phyloP scores from a whole-genome alignment of 2,888 invertebrate genomes.

The Gibbula magus region DNA sequence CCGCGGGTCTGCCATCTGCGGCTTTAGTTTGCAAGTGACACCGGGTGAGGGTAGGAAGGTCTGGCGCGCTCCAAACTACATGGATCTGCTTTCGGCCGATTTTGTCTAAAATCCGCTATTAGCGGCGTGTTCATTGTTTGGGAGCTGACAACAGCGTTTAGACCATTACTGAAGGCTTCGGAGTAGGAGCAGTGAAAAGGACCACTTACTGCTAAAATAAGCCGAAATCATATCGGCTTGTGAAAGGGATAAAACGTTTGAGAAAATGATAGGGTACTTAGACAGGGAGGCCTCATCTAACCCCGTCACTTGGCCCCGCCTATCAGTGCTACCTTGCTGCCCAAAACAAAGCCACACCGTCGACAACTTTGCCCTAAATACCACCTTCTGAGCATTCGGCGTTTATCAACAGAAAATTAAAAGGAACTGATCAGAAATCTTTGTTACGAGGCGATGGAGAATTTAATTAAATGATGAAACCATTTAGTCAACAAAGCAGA shows the following conservation, averaged over 20 bases:
- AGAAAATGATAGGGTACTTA: conserved; percentile 15
- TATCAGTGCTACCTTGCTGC: not conserved
- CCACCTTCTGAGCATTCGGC: not conserved
- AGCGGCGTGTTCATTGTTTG: not conserved
- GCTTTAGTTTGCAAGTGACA: conserved; percentile 1
- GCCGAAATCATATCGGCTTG: conserved; percentile 8
- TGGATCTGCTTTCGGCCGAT: conserved; percentile 4
- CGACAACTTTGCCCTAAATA: not conserved
- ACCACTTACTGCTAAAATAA: conserved; percentile 13
- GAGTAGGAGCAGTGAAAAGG: not conserved
- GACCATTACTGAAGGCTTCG: not conserved
- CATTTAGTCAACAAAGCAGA: conserved; percentile 5
- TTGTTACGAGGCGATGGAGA: not conserved
- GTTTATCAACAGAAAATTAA: conserved; percentile 2
- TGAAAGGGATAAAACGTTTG: conserved; percentile 13
- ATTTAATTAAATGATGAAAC: conserved; percentile 11
- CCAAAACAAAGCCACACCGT: not conserved
- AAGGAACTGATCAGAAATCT: not conserved
- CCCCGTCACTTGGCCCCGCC: not conserved
- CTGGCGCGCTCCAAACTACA: not conserved
- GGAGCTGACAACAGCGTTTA: not conserved
- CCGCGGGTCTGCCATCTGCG: conserved; percentile 2
- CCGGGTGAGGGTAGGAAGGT: not conserved
- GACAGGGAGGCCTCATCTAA: not conserved
- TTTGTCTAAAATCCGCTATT: conserved; percentile 10